phyloP scores from a whole-genome alignment of 2,113 vertebrate genomes.

The Odocoileus virginianus region DNA sequence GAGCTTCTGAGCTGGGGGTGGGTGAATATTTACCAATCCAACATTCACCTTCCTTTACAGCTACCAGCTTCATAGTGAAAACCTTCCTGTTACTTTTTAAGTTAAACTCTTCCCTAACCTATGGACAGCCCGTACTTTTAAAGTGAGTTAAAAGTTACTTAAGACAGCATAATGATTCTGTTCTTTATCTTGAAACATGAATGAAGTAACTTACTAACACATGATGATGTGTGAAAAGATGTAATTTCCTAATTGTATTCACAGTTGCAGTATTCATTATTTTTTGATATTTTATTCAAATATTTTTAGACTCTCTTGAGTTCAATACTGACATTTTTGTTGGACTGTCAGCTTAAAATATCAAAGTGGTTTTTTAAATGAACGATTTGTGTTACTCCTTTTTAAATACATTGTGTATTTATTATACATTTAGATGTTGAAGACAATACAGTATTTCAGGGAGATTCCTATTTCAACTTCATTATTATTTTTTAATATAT shows the following conservation, averaged over 20 bases:
- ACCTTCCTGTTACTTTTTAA: not conserved
- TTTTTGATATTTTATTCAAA: slow-evolving; percentile 24
- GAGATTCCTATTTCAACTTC: not conserved
- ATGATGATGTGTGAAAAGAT: not conserved
- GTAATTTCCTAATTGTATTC: slow-evolving; percentile 24
- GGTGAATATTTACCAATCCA: not conserved
- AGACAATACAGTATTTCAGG: not conserved
- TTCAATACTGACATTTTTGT: not conserved
- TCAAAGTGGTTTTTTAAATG: not conserved
- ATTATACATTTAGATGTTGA: slow-evolving; percentile 12
- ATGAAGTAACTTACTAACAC: not conserved
- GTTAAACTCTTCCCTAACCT: not conserved
- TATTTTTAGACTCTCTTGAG: not conserved
- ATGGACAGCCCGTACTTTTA: not conserved
- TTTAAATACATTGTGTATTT: not conserved
- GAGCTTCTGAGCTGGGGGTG: not conserved
- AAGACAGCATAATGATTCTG: not conserved
- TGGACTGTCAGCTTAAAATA: not conserved
- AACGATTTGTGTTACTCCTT: not conserved
- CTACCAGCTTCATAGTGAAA: not conserved
- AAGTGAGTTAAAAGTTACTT: not conserved
- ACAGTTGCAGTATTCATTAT: not conserved
- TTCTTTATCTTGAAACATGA: slow-evolving; percentile 24
- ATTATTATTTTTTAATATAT: not conserved
- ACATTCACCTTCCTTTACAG: not conserved